phyloP scores from a whole-genome alignment of 2,888 invertebrate genomes.

The Tribolium freemani region DNA sequence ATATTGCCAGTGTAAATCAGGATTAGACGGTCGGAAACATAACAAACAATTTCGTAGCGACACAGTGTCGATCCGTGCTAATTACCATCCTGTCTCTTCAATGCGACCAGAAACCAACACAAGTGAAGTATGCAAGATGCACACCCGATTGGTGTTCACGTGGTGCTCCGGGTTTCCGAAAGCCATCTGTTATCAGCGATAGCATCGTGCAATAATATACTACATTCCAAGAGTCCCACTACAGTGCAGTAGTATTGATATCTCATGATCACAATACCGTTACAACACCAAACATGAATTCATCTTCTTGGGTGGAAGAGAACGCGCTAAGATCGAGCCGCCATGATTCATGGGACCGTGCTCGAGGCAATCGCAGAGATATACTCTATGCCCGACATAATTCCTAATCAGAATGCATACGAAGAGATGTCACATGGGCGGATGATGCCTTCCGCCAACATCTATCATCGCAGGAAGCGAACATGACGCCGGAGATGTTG shows the following conservation, averaged over 20 bases:
- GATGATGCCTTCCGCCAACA: conserved; percentile 30
- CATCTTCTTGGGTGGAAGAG: conserved; percentile 49
- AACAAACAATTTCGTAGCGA: conserved; percentile 21
- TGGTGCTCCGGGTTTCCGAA: conserved; percentile 54
- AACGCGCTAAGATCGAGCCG: conserved; percentile 46
- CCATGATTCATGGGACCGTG: conserved; percentile 55
- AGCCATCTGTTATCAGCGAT: conserved; percentile 61
- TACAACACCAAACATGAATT: conserved; percentile 57
- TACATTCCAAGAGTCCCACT: conserved; percentile 55
- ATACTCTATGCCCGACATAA: conserved; percentile 47
- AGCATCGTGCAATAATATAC: conserved; percentile 60
- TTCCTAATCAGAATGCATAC: conserved; percentile 56
- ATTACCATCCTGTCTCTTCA: background rate
- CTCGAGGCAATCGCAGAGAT: conserved; percentile 50
- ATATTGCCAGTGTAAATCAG: conserved; percentile 37
- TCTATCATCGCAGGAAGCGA: conserved; percentile 23
- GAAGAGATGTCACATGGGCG: conserved; percentile 33
- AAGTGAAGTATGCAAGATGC: background rate
- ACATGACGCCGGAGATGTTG: conserved; percentile 23
- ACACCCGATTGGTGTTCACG: conserved; percentile 8
- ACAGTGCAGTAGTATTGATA: conserved; percentile 56
- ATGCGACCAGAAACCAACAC: too few species aligned
- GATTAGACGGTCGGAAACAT: conserved; percentile 24
- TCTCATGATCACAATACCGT: conserved; percentile 60
- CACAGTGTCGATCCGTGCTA: background rate